These are phyloP conservation scores for Anthrax anthrax DNA, from an alignment of 2,888 invertebrate species.

Conservation along the genomic window DNA sequence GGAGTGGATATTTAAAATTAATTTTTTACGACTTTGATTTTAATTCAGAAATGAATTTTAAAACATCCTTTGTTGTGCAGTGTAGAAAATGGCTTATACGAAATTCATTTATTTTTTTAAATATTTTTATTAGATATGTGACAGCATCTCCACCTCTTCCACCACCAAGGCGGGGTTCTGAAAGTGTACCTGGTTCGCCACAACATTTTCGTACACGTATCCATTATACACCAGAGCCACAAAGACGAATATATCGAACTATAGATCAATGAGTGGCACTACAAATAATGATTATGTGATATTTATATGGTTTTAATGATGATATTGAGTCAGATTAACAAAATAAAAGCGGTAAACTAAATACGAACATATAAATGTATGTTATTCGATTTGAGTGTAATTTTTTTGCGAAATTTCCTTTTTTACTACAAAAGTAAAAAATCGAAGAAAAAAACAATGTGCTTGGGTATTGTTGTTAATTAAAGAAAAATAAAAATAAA, in stretches of 20 bases:
- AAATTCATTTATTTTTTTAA: background rate
- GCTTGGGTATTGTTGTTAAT: too few species aligned
- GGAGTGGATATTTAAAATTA: background rate
- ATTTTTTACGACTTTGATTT: background rate
- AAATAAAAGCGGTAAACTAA: too few species aligned
- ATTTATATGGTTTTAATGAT: conserved; percentile 33
- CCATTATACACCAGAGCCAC: conserved; percentile 44
- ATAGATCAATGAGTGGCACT: conserved; percentile 36
- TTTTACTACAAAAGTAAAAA: too few species aligned
- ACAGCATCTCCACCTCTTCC: conserved; percentile 36
- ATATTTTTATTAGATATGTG: conserved; percentile 25
- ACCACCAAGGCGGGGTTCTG: conserved; percentile 43
- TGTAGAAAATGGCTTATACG: too few species aligned
- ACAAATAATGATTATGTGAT: conserved; percentile 36
- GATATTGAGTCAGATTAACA: too few species aligned
- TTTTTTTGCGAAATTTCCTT: too few species aligned
- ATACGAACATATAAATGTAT: too few species aligned
- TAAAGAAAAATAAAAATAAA: too few species aligned
- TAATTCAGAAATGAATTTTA: too few species aligned
- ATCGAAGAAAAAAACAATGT: too few species aligned
- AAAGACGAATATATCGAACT: conserved; percentile 38
- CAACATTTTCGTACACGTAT: conserved; percentile 48
- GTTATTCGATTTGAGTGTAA: too few species aligned
- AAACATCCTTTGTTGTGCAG: too few species aligned
- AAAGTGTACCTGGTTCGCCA: conserved; percentile 57